A percentile compares a stretch with the other conserved stretches of the same genome.
phyloP scores from a whole-genome alignment of 1,140 invertebrate species.

The Cataglyphis hispanica region DNA sequence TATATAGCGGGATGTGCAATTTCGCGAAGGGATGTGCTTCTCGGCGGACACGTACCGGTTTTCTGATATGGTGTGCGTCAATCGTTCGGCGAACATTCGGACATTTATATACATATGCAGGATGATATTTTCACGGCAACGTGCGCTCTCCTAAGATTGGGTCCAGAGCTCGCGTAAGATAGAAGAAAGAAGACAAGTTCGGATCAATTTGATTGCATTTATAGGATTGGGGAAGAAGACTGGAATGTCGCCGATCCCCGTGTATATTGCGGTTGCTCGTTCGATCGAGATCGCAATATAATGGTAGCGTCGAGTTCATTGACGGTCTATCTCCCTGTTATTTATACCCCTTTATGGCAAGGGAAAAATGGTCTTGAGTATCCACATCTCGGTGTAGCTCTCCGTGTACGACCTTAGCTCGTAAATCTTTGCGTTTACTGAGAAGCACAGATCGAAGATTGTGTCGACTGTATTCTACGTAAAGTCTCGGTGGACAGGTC shows the following conservation, averaged over 20 bases:
- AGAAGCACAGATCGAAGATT: conserved; percentile 71
- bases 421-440: conserved; percentile 67
- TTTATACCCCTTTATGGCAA: conserved; percentile 66
- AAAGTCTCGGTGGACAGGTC: conserved; percentile 37
- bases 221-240: neutral
- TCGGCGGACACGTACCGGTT: conserved; percentile 77
- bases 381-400: conserved; percentile 46
- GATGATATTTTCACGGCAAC: neutral
- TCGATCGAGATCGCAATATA: conserved; percentile 26
- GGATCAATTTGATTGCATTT: conserved; percentile 48
- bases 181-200: neutral
- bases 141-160: neutral
- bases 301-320: conserved; percentile 75
- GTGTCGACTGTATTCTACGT: conserved; percentile 63
- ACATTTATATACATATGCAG: neutral
- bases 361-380: conserved; percentile 58
- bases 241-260: neutral
- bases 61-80: conserved; percentile 72
- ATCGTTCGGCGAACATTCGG: conserved; percentile 41
- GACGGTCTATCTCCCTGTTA: conserved; percentile 65
- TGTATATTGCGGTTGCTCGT: neutral
- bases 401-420: conserved; percentile 63
- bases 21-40: conserved; percentile 58
- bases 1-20: conserved; percentile 77
- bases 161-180: neutral